Conservation (phyloP, 1,140 invertebrate species). For the Drosophila willistoni region DNA sequence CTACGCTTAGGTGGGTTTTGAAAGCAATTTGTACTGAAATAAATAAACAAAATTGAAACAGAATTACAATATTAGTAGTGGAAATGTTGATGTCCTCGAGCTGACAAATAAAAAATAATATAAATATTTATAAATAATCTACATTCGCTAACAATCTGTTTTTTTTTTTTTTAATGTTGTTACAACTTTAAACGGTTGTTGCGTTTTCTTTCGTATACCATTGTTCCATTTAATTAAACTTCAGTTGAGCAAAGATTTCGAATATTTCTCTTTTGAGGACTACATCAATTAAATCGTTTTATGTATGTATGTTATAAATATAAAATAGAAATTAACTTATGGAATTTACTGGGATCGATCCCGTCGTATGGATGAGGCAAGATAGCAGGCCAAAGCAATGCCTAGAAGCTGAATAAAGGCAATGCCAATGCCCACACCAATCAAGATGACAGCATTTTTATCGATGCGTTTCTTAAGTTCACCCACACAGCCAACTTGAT, state of each 20-base stretch:
- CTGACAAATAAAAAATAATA: too few species aligned
- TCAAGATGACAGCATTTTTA: conserved; percentile 85
- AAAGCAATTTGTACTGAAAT: too few species aligned
- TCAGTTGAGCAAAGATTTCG: conserved; percentile 31
- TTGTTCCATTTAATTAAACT: conserved; percentile 1
- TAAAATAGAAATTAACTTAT: background rate
- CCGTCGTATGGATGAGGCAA: conserved; percentile 85
- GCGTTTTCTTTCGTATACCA: conserved; percentile 33
- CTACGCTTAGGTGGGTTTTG: too few species aligned
- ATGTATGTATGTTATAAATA: background rate
- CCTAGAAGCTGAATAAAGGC: conserved; percentile 86
- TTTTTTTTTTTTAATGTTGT: too few species aligned
- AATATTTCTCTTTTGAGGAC: background rate
- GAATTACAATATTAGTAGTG: too few species aligned
- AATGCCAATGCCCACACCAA: conserved; percentile 87
- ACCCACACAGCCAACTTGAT: conserved; percentile 84
- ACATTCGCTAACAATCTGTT: too few species aligned
- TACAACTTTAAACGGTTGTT: conserved; percentile 27
- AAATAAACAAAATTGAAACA: too few species aligned
- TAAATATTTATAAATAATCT: background rate
- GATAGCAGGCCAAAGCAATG: conserved; percentile 85
- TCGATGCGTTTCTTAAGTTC: conserved; percentile 85
- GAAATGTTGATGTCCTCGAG: too few species aligned
- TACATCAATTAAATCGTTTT: conserved; percentile 20
- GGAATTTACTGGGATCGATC: conserved; percentile 59